Evolutionary conservation across 2,113 vertebrate species (phyloP), one percentile per base, ranked within the genome.

Genomic region (Microcebus jonahi): DNA sequence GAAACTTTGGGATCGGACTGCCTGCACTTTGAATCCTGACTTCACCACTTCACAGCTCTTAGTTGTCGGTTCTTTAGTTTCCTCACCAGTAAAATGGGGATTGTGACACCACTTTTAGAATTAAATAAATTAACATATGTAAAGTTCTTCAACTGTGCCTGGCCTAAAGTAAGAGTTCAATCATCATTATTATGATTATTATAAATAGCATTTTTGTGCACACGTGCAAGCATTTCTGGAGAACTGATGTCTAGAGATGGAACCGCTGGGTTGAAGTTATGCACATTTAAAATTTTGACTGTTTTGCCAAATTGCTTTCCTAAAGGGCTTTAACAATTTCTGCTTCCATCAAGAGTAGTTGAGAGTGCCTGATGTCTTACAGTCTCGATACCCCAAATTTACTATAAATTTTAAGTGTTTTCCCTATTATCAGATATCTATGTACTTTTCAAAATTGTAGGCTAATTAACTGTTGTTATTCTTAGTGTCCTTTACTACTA

Each of bases 51-150:
- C 11, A 6, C 7, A 53, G n/a, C 36, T 50, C 21, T 55, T 27
- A 73, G 29, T 76, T 68, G 17, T 55, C 73, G 94, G 55, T 34
- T 53, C 45, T 80, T 86, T 63, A 73, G 39, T 81, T 86, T 91
- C 21, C 71, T 88, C 50, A 42, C 34, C 71, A 45, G 25, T 61
- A 80, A 93, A 93, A 45, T 42, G 67, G 39, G 34, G 34, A 53
- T 17, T 3, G 10, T 42, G 6, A 34, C 31, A 21, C 29, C 76
- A 36, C 13, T 89, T 90, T 61, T 48, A 81, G n/a, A 65, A 67
- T 48, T 61, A 53, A 31, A 23, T 27, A 4, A 36, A 34, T 63
- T 70, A 45, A 73, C n/a, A 3, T 34, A 63, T 17, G 9, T 42
- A 76, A 83, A 79, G n/a, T 83, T 84, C 88, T 77, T 89, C 39